phyloP scores from a whole-genome alignment of 1,140 invertebrate genomes.

The Brachionus manjavacas region DNA sequence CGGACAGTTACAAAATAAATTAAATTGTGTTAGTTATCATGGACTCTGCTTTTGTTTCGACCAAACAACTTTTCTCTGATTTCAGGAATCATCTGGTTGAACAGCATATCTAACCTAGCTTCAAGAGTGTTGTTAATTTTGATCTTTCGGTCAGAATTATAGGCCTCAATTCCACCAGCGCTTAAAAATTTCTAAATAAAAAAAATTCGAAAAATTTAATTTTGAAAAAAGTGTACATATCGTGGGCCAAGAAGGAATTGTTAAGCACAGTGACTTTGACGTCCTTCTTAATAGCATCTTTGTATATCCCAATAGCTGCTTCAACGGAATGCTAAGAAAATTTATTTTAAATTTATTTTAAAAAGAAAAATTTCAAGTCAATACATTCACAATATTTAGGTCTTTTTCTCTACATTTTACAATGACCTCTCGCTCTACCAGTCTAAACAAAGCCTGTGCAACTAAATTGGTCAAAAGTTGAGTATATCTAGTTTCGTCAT shows the following conservation, averaged over 20 bases:
- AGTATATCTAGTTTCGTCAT: not conserved
- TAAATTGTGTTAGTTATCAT: not conserved
- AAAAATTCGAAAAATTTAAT: not conserved
- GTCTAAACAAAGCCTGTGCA: slow-evolving; percentile 27
- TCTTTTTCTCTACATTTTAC: slow-evolving; percentile 19
- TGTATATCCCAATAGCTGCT: not conserved
- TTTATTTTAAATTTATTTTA: not conserved
- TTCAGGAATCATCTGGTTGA: slow-evolving; percentile 32
- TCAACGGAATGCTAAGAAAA: slow-evolving; percentile 20
- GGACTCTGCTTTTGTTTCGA: not conserved
- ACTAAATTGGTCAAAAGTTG: slow-evolving; percentile 2
- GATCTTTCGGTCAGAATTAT: slow-evolving; percentile 32
- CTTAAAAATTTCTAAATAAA: not conserved
- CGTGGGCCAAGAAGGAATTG: not conserved
- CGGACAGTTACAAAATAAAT: slow-evolving; percentile 27
- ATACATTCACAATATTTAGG: slow-evolving; percentile 29
- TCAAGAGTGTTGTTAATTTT: slow-evolving; percentile 35
- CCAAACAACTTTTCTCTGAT: slow-evolving; percentile 25
- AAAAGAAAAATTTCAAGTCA: not conserved
- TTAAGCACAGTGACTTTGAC: not conserved
- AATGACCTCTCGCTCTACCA: slow-evolving; percentile 14
- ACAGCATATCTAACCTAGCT: slow-evolving; percentile 35
- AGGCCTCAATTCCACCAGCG: slow-evolving; percentile 39
- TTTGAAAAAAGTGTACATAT: not conserved
- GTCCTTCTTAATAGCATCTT: slow-evolving; percentile 12